These are phyloP conservation scores for Menidia beryllina DNA, from an alignment of 2,113 vertebrate genomes.

Conservation along the genomic window DNA sequence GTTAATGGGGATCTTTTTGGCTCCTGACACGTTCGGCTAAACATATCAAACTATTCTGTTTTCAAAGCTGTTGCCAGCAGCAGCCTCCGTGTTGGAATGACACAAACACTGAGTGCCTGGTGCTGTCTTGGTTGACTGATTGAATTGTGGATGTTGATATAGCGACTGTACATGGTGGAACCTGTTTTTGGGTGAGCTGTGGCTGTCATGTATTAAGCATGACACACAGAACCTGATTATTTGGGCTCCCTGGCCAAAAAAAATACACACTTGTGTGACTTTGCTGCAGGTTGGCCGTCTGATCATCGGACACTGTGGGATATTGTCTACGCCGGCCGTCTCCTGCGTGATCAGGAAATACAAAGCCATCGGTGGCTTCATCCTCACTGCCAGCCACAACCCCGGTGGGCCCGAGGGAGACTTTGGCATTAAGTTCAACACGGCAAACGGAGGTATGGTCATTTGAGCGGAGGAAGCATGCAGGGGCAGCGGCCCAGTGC, in stretches of 20 bases:
- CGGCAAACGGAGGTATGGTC: slow-evolving; percentile 90
- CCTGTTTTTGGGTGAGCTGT: slow-evolving; percentile 24
- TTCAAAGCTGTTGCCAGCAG: slow-evolving; percentile 18
- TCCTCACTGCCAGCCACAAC: slow-evolving; percentile 94
- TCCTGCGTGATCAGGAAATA: slow-evolving; percentile 96
- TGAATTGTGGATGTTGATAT: slow-evolving; percentile 47
- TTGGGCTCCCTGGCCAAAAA: background rate
- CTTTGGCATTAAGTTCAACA: slow-evolving; percentile 97
- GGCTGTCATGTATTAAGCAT: slow-evolving; percentile 27
- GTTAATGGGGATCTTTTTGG: slow-evolving; percentile 15
- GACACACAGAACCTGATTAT: slow-evolving; percentile 39
- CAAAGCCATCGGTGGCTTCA: slow-evolving; percentile 95
- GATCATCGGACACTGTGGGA: slow-evolving; percentile 94
- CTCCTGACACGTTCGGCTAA: background rate
- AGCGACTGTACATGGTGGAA: slow-evolving; percentile 31
- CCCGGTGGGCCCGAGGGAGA: slow-evolving; percentile 93
- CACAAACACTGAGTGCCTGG: slow-evolving; percentile 18
- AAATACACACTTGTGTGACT: slow-evolving; percentile 50
- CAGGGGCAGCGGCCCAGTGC: slow-evolving; percentile 31
- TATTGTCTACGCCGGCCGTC: slow-evolving; percentile 93
- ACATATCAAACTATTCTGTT: background rate
- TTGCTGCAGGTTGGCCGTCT: slow-evolving; percentile 89
- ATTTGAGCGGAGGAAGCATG: slow-evolving; percentile 48
- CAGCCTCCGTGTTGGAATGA: slow-evolving; percentile 38
- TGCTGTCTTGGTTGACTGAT: slow-evolving; percentile 12